Evolutionary conservation across 2,113 vertebrate genomes (phyloP).

Genomic region (Lasiurus cinereus): DNA sequence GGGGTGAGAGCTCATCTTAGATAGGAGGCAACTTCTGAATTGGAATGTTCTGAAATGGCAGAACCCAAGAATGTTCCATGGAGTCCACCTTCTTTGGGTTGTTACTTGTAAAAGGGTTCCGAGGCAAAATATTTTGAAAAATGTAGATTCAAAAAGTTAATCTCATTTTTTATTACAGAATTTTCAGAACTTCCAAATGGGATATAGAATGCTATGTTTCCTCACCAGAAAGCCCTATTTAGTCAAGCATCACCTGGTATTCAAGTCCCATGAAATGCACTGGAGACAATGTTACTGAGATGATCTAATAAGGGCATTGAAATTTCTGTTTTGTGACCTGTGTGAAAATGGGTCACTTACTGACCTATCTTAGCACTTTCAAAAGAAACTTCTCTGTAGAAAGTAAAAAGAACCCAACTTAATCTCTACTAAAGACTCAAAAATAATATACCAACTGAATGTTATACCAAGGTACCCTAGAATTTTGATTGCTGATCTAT

Average conservation of each 20-base stretch:
- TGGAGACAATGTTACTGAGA: background rate
- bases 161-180: background rate
- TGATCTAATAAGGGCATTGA: background rate
- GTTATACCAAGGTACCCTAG: background rate
- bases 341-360: background rate
- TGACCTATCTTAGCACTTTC: background rate
- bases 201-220: background rate
- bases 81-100: background rate
- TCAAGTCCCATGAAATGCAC: background rate
- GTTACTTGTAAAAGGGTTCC: background rate
- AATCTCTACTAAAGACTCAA: conserved; percentile 21
- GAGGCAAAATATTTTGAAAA: conserved; percentile 28
- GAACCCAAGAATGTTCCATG: background rate
- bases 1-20: background rate
- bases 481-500: background rate
- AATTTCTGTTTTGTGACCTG: background rate
- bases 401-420: background rate
- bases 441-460: conserved; percentile 25
- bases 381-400: conserved; percentile 3
- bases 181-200: background rate
- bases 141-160: background rate
- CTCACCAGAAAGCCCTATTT: background rate
- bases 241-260: background rate
- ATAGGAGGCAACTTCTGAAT: background rate
- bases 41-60: background rate